Conservation (phyloP, 2,888 invertebrate species). For the Ennomos fuscantarius region DNA sequence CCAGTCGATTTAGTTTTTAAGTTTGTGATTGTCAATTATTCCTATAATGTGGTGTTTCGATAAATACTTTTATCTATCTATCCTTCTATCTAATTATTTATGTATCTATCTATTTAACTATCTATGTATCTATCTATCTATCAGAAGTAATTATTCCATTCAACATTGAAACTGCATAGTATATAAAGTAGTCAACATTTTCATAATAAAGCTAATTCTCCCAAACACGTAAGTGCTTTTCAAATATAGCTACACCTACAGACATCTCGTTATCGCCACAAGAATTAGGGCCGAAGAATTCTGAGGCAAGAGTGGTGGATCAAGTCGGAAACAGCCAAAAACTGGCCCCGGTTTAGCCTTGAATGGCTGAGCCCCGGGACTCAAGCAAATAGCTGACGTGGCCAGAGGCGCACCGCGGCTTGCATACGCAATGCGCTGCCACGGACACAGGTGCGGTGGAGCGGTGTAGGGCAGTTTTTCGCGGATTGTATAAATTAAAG, state of each 20-base stretch:
- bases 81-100: too few relatives aligned
- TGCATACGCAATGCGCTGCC: slow-evolving; percentile 80
- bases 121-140: too few relatives aligned
- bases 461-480: slow-evolving; percentile 38
- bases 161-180: too few relatives aligned
- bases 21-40: too few relatives aligned
- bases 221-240: slow-evolving; percentile 8
- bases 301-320: slow-evolving; percentile 57
- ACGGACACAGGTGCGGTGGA: slow-evolving; percentile 52
- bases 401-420: slow-evolving; percentile 79
- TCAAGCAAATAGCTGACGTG: slow-evolving; percentile 84
- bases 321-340: slow-evolving; percentile 79
- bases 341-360: slow-evolving; percentile 83
- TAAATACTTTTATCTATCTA: too few relatives aligned
- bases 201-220: neutral
- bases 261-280: slow-evolving; percentile 30
- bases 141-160: too few relatives aligned
- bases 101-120: too few relatives aligned
- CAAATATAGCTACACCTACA: slow-evolving; percentile 10
- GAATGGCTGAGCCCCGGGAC: slow-evolving; percentile 85
- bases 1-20: too few relatives aligned
- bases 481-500: slow-evolving; percentile 32
- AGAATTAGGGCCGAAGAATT: slow-evolving; percentile 41
- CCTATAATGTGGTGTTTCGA: too few relatives aligned
- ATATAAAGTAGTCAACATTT: too few relatives aligned